Conservation (phyloP, 2,888 invertebrate species). For the Himalopsyche tibetana region DNA sequence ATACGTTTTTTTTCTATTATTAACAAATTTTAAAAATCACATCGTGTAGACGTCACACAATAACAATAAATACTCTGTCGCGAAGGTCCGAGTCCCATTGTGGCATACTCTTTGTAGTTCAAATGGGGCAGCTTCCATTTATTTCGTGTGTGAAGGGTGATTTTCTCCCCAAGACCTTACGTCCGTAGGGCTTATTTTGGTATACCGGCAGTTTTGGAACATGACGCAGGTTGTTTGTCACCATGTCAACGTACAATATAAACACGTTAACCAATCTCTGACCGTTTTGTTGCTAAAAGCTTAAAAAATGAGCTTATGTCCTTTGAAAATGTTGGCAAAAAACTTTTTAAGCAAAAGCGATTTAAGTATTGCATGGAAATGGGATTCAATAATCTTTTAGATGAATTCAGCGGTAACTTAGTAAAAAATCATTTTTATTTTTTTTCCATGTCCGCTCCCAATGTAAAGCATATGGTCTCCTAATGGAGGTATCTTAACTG, state of each 20-base stretch:
- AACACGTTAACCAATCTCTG: constrained; percentile 51
- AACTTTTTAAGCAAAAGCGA: no score
- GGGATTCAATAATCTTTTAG: no score
- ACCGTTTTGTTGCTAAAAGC: constrained; percentile 1
- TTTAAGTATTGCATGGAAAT: no score
- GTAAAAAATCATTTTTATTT: no score
- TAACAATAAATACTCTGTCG: constrained; percentile 17
- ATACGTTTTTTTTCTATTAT: no score
- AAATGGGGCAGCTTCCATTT: constrained; percentile 30
- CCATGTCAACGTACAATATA: constrained; percentile 45
- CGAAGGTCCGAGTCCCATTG: constrained; percentile 20
- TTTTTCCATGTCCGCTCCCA: no score
- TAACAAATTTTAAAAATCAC: neutral
- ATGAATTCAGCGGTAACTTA: no score
- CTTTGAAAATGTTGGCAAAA: neutral
- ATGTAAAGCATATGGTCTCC: no score
- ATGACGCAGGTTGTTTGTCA: constrained; percentile 47
- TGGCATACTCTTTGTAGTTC: constrained; percentile 9
- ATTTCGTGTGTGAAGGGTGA: neutral
- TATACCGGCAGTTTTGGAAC: neutral
- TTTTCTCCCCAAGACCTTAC: neutral
- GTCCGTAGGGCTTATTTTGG: neutral
- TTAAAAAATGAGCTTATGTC: neutral
- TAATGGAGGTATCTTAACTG: no score
- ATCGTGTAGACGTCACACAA: neutral